phyloP scores from a whole-genome alignment of 2,113 vertebrate species.

The Lasiurus borealis region DNA sequence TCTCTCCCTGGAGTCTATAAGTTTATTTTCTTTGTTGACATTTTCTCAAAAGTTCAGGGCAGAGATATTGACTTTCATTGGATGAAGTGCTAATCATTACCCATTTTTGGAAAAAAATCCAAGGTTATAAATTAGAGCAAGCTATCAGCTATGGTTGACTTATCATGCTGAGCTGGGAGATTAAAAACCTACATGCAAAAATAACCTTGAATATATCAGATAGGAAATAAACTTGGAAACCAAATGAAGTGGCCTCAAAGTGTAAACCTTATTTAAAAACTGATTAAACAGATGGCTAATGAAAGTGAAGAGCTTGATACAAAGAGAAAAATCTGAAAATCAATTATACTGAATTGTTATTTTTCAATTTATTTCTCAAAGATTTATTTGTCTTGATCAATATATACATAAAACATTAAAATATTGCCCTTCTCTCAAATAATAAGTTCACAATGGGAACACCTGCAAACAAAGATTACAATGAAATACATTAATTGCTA shows the following conservation, averaged over 20 bases:
- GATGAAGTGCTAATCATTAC: slow-evolving; percentile 66
- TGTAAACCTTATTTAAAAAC: slow-evolving; percentile 51
- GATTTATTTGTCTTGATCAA: background rate
- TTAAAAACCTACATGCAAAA: slow-evolving; percentile 71
- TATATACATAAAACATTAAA: background rate
- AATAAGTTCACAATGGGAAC: background rate
- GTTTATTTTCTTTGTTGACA: slow-evolving; percentile 61
- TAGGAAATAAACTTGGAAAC: slow-evolving; percentile 66
- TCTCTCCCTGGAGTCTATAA: background rate
- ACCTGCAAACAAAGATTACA: background rate
- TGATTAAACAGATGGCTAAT: slow-evolving; percentile 53
- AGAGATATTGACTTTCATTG: slow-evolving; percentile 57
- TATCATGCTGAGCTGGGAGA: slow-evolving; percentile 63
- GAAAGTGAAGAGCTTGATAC: background rate
- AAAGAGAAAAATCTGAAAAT: background rate
- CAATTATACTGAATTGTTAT: background rate
- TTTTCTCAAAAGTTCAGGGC: slow-evolving; percentile 54
- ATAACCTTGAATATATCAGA: slow-evolving; percentile 73
- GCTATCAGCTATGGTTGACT: slow-evolving; percentile 66
- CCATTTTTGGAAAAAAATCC: slow-evolving; percentile 51
- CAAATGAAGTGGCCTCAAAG: slow-evolving; percentile 6
- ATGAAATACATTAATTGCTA: background rate
- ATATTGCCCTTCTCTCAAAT: background rate
- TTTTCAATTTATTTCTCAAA: background rate
- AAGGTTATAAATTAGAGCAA: slow-evolving; percentile 71